Conservation (phyloP, 2,797 vertebrate genomes). For the Trachops cirrhosus region DNA sequence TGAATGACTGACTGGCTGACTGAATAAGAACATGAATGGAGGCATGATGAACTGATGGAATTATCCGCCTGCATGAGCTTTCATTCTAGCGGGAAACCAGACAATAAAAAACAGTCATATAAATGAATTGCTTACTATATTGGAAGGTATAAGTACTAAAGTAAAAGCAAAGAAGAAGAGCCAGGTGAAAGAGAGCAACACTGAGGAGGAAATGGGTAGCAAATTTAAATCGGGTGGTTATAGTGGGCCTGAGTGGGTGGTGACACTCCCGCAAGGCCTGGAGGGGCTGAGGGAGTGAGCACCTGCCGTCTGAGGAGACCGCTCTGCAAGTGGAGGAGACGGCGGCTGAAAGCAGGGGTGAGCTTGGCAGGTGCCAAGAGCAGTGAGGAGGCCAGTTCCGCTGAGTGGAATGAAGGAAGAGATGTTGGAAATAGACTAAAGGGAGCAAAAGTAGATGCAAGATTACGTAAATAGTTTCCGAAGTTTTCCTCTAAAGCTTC, state of each 20-base stretch:
- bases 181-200: neutral
- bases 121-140: neutral
- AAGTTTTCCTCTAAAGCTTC: neutral
- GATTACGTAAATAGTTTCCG: neutral
- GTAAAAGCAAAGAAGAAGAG: neutral
- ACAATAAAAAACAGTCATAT: neutral
- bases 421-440: neutral
- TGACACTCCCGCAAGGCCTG: neutral
- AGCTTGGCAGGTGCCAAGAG: neutral
- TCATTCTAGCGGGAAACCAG: neutral
- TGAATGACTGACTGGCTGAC: neutral
- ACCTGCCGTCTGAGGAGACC: neutral
- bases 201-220: neutral
- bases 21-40: neutral
- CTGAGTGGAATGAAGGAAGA: neutral
- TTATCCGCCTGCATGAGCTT: neutral
- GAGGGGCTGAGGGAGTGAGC: neutral
- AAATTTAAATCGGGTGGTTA: neutral
- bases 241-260: neutral
- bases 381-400: neutral
- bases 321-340: neutral
- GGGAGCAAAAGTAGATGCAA: neutral
- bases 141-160: neutral
- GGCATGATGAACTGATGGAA: neutral
- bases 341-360: neutral